Evolutionary conservation across 1,140 invertebrate species (phyloP).

Genomic region (Yoshiicerus persimilis): DNA sequence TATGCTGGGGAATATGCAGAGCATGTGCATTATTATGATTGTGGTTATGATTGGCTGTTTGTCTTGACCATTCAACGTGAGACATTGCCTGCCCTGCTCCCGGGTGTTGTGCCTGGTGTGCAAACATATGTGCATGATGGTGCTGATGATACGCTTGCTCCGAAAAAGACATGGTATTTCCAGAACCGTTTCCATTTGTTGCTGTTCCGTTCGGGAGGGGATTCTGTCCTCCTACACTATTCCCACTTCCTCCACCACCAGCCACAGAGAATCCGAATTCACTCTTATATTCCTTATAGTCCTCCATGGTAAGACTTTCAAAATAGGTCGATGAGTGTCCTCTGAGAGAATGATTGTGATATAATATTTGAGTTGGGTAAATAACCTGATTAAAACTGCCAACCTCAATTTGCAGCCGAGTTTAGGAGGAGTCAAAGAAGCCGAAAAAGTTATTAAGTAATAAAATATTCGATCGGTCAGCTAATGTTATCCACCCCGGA

Average conservation of each 20-base stretch:
- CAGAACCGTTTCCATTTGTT: not conserved
- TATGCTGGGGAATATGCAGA: slow-evolving; percentile 26
- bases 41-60: slow-evolving; percentile 7
- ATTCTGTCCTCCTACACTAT: not conserved
- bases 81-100: not conserved
- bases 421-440: too few species aligned
- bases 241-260: not conserved
- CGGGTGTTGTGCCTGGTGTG: not conserved
- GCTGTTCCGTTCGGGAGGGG: not conserved
- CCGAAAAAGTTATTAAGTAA: not conserved
- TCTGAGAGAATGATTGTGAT: too few species aligned
- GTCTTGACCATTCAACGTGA: slow-evolving; percentile 23
- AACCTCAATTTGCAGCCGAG: not conserved
- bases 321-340: not conserved
- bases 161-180: not conserved
- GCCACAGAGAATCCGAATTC: slow-evolving; percentile 21
- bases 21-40: not conserved
- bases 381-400: not conserved
- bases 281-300: slow-evolving; percentile 23
- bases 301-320: not conserved
- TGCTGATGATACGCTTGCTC: slow-evolving; percentile 31
- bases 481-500: not conserved
- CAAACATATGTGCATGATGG: slow-evolving; percentile 23
- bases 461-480: not conserved
- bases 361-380: too few species aligned